Conservation (phyloP, 2,113 vertebrate genomes). For the Baryphthengus martii region DNA sequence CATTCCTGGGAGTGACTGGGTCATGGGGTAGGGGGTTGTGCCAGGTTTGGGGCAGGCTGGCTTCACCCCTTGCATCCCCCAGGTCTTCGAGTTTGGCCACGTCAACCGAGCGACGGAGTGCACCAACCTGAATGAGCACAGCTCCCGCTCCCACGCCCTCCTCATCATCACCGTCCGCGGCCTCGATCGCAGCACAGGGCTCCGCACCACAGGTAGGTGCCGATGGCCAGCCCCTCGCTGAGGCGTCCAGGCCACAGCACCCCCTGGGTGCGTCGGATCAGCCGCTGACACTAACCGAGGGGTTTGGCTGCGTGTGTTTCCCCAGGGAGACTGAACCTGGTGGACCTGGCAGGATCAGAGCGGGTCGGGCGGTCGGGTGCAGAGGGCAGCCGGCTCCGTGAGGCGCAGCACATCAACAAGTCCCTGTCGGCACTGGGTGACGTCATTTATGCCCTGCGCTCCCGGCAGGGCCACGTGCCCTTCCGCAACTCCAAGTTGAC, state of each 20-base stretch:
- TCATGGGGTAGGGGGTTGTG: neutral
- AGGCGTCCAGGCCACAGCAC: rapidly evolving
- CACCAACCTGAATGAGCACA: conserved; percentile 93
- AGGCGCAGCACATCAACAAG: conserved; percentile 97
- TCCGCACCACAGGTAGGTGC: conserved; percentile 82
- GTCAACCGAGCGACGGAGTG: conserved; percentile 88
- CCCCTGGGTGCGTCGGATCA: rapidly evolving
- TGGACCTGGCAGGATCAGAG: conserved; percentile 95
- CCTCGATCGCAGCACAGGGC: conserved; percentile 84
- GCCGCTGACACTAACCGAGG: rapidly evolving
- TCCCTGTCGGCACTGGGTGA: conserved; percentile 92
- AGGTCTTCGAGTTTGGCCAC: conserved; percentile 91
- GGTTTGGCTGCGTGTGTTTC: neutral
- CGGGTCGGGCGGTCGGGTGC: conserved; percentile 90
- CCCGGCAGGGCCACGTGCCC: conserved; percentile 89
- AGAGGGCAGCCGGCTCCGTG: conserved; percentile 88
- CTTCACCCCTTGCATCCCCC: neutral
- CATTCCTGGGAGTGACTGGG: no score
- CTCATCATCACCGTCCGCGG: conserved; percentile 87
- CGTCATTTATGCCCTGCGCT: conserved; percentile 89
- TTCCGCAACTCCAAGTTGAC: conserved; percentile 98
- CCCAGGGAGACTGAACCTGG: conserved; percentile 92
- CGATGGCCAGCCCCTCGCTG: rapidly evolving
- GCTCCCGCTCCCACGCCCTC: conserved; percentile 93
- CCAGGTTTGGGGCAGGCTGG: neutral